These are phyloP conservation scores for Lacerta bilineata DNA, from an alignment of 2,797 vertebrate genomes.

Conservation along the genomic window DNA sequence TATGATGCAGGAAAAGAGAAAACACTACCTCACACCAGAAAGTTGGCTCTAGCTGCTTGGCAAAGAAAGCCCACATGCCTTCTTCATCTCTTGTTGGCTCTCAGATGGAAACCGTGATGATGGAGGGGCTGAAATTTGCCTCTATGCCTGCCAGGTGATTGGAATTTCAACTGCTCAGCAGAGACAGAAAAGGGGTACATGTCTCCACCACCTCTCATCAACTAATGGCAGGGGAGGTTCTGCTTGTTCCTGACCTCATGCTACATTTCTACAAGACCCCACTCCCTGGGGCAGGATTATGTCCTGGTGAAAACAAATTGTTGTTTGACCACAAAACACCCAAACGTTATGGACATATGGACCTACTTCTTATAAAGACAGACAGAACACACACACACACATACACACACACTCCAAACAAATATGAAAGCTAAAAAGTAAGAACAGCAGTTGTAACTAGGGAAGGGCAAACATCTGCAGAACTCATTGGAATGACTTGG, in stretches of 20 bases:
- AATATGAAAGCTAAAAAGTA: too few species aligned
- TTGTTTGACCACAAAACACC: background rate
- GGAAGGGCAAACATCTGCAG: too few species aligned
- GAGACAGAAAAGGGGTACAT: background rate
- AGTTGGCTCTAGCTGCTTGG: background rate
- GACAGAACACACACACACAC: too few species aligned
- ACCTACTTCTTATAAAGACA: too few species aligned
- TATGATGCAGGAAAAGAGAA: background rate
- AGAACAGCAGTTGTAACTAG: too few species aligned
- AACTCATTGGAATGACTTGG: too few species aligned
- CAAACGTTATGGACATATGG: background rate
- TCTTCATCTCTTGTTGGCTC: background rate
- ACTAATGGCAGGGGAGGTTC: background rate
- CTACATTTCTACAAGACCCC: background rate
- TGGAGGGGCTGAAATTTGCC: background rate
- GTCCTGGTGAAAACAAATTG: background rate
- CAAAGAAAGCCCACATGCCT: background rate
- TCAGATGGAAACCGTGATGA: background rate
- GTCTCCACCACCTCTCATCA: background rate
- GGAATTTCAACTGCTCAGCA: background rate
- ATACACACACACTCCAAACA: too few species aligned
- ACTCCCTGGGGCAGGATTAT: background rate
- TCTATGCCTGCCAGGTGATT: background rate
- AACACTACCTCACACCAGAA: background rate
- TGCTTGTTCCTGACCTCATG: background rate